Evolutionary conservation across 2,888 invertebrate genomes (phyloP).

Genomic region (Halocaridina rubra): DNA sequence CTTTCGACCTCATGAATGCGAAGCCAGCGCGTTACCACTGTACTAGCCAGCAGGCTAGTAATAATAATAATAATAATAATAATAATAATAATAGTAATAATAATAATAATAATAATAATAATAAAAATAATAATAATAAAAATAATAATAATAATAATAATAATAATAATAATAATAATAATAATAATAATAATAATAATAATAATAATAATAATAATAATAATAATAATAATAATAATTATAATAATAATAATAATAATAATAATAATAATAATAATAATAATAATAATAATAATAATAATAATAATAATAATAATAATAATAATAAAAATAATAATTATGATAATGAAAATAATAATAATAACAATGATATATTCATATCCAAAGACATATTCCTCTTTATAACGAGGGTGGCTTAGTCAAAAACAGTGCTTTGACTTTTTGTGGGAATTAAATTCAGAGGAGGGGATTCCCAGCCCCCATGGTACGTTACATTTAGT

Average conservation of each 20-base stretch:
- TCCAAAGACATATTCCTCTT: no score
- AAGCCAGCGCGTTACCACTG: no score
- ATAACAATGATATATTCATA: neutral
- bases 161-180: neutral
- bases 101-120: neutral
- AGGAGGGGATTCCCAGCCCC: no score
- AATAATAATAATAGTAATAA: neutral
- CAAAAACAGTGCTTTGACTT: no score
- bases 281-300: neutral
- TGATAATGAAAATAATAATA: neutral
- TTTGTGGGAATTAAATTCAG: no score
- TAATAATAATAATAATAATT: neutral
- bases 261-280: neutral
- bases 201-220: neutral
- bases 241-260: neutral
- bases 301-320: neutral
- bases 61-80: neutral
- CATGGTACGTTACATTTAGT: no score
- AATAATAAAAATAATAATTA: neutral
- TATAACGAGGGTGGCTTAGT: no score
- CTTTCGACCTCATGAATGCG: no score
- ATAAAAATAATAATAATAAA: neutral
- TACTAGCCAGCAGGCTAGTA: no score
- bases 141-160: neutral
- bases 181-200: neutral